Percentiles rank a stretch among this genome's conserved stretches.
Conservation (phyloP, 2,797 vertebrate species). For the Diplodus puntazzo region DNA sequence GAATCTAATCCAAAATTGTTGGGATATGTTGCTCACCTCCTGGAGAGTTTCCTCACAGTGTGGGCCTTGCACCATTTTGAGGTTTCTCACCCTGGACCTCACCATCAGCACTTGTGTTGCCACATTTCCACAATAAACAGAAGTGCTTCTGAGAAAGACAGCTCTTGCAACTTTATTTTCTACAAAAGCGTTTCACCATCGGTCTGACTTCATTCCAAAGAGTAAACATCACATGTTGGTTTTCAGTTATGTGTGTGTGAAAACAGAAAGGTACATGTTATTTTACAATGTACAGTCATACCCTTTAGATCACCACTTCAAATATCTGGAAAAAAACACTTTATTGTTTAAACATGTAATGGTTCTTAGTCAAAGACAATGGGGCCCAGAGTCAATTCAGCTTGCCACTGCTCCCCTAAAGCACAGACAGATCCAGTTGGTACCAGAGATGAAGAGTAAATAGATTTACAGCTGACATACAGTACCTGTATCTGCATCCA, state of each 20-base stretch:
- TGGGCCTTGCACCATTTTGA: neutral
- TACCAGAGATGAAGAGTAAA: neutral
- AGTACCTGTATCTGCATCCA: neutral
- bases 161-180: neutral
- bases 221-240: neutral
- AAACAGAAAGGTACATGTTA: neutral
- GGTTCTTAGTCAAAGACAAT: neutral
- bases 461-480: neutral
- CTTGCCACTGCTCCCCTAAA: neutral
- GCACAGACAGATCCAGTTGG: neutral
- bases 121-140: conserved; percentile 7
- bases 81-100: neutral
- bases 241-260: neutral
- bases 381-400: conserved; percentile 1
- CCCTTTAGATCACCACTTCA: neutral
- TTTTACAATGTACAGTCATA: neutral
- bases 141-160: neutral
- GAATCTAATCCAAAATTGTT: too few relatives aligned
- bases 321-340: neutral
- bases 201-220: neutral
- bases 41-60: neutral
- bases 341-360: neutral
- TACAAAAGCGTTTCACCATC: conserved; percentile 3
- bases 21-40: neutral
- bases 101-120: neutral